Evolutionary conservation across 2,888 invertebrate species (phyloP).

Genomic region (Xylota segnis): DNA sequence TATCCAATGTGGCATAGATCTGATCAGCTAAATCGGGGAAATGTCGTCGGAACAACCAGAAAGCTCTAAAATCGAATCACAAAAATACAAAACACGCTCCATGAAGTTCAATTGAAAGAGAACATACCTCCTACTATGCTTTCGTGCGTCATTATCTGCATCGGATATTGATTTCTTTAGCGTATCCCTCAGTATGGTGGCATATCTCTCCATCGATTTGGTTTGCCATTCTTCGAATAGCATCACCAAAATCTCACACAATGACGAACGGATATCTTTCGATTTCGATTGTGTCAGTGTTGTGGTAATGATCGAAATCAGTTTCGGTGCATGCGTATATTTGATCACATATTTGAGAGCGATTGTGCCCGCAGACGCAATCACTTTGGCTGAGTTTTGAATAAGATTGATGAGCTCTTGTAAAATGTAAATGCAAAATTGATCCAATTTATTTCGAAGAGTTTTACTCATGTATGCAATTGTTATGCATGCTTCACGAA

Average conservation of each 20-base stretch:
- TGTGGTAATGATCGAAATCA: constrained; percentile 91
- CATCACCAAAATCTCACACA: constrained; percentile 93
- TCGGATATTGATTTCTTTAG: constrained; percentile 95
- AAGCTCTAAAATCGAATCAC: constrained; percentile 89
- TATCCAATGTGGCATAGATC: constrained; percentile 93
- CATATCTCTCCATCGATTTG: constrained; percentile 92
- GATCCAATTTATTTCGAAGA: constrained; percentile 92
- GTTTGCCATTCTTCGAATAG: constrained; percentile 95
- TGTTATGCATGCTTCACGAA: constrained; percentile 97
- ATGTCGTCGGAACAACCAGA: constrained; percentile 94
- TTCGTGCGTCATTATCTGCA: constrained; percentile 96
- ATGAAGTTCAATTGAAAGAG: neutral
- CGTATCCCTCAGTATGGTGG: constrained; percentile 91
- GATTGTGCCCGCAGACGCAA: constrained; percentile 94
- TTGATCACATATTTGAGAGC: constrained; percentile 95
- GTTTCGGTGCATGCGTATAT: constrained; percentile 91
- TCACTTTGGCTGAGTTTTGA: constrained; percentile 98
- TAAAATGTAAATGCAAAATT: constrained; percentile 93
- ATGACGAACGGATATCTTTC: constrained; percentile 92
- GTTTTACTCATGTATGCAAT: constrained; percentile 96
- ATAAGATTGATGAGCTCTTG: constrained; percentile 94
- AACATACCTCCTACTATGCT: constrained; percentile 91
- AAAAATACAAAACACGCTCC: constrained; percentile 56
- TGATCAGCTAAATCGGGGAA: constrained; percentile 96
- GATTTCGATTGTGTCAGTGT: constrained; percentile 93